Evolutionary conservation across 2,888 invertebrate species (phyloP), one percentile per base, ranked within the genome.

Genomic region (Drosophila pegasa): DNA sequence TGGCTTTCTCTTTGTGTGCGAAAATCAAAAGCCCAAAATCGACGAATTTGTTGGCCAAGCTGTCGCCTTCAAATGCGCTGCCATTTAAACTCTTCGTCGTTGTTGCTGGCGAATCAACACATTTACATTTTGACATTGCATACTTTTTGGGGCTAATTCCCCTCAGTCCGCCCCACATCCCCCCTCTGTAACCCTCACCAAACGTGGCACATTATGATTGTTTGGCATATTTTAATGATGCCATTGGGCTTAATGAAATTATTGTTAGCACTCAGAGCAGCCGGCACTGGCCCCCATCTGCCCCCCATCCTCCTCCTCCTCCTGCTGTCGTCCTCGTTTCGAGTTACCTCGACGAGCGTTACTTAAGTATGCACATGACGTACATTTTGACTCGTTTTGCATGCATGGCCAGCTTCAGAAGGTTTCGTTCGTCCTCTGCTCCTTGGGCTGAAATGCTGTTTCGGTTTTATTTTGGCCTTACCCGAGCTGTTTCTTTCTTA

Each of bases 221-320:
- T 86, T 82, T 70, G 81, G 81, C 75, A 81, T 86, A 86, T 84
- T 86, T 88, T 88, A 88, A 86, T 88, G 84, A 84, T 86, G 84
- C 86, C 87, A 83, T 88, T 86, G 87, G 88, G 88, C 81, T 79
- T 88, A 88, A 86, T 86, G 86, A 88, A 86, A 86, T 86, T 86
- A 86, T 88, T 79, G 86, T 88, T 81, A 78, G 75, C 72, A 61
- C 66, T 62, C 60, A 65, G 48, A 27, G 25, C 37, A 10, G 35
- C 12, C 14, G 22, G 18, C 20, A 31, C 27, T 9, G 40, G 14
- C 35, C 12, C 7, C 0, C 20, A 4, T 40, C 22, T 0, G 8
- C 40, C 2, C 9, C 20, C 22, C 8, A 2, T 3, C 14, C 20
- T 12, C 3, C 18, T 3, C 14, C 31, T 3, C 16, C 16, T 8